Conservation (phyloP, 2,113 vertebrate genomes). For the Trematomus loennbergii region DNA sequence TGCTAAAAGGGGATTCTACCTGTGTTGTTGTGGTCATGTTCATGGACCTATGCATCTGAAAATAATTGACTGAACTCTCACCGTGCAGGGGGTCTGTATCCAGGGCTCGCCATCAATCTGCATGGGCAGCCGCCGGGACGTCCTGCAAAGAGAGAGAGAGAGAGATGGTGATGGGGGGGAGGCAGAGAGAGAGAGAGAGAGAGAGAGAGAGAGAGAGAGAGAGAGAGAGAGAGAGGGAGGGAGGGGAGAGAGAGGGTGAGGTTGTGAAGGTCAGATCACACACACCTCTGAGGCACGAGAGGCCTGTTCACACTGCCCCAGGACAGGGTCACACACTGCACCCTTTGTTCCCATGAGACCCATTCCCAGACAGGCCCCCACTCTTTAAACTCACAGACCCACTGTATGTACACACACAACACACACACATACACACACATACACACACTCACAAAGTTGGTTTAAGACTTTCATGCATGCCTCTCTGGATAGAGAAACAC, state of each 20-base stretch:
- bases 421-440: slow-evolving; percentile 41
- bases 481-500: slow-evolving; percentile 61
- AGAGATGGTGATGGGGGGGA: neutral
- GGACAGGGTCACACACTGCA: slow-evolving; percentile 77
- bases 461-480: slow-evolving; percentile 73
- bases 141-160: slow-evolving; percentile 81
- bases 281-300: slow-evolving; percentile 67
- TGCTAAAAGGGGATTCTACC: too few species aligned
- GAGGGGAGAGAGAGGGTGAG: slow-evolving; percentile 7
- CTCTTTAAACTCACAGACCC: slow-evolving; percentile 74
- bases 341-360: slow-evolving; percentile 81
- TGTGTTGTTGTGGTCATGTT: too few species aligned
- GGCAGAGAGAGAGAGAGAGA: neutral
- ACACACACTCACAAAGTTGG: slow-evolving; percentile 51
- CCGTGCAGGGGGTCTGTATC: slow-evolving; percentile 95
- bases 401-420: slow-evolving; percentile 56
- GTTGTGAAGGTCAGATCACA: slow-evolving; percentile 70
- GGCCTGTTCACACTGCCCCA: slow-evolving; percentile 70
- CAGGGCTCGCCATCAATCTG: slow-evolving; percentile 98
- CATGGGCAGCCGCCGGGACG: slow-evolving; percentile 93
- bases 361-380: slow-evolving; percentile 78
- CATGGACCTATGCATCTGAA: too few species aligned
- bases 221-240: neutral
- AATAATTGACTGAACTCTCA: slow-evolving; percentile 73
- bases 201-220: neutral